These are phyloP conservation scores for Penelope pileata DNA, from an alignment of 2,113 vertebrate genomes.

Conservation along the genomic window DNA sequence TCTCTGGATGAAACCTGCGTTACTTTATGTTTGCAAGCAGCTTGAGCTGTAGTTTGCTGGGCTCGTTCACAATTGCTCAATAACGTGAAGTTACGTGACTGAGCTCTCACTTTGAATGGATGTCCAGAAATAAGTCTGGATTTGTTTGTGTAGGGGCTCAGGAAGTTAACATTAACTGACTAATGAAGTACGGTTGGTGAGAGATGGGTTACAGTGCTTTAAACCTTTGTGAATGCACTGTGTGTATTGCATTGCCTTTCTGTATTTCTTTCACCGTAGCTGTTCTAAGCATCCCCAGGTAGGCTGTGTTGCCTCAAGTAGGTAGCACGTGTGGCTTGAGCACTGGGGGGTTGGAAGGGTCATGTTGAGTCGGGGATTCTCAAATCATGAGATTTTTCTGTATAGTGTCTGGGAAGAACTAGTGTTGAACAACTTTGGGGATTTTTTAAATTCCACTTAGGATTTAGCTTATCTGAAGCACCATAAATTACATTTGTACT, in stretches of 20 bases:
- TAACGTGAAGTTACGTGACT: background rate
- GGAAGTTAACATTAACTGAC: background rate
- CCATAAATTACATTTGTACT: background rate
- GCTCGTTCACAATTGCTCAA: background rate
- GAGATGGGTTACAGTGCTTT: background rate
- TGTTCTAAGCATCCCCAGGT: background rate
- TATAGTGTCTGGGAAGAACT: background rate
- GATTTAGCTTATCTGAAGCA: background rate
- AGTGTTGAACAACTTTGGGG: background rate
- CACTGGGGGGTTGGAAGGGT: background rate
- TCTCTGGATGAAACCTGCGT: background rate
- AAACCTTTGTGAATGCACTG: background rate
- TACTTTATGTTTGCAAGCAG: background rate
- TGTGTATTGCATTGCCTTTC: background rate
- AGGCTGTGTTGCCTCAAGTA: background rate
- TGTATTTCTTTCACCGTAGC: background rate
- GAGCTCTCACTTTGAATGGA: background rate
- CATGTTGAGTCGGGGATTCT: background rate
- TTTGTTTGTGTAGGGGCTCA: background rate
- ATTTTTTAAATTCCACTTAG: background rate
- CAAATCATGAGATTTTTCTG: background rate
- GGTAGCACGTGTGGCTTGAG: fast-evolving
- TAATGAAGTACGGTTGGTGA: background rate
- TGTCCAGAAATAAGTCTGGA: background rate
- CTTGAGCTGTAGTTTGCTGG: background rate